Percentiles rank a stretch among this genome's conserved stretches.
Conservation (phyloP, 2,888 invertebrate species). For the Lepas anatifera region DNA sequence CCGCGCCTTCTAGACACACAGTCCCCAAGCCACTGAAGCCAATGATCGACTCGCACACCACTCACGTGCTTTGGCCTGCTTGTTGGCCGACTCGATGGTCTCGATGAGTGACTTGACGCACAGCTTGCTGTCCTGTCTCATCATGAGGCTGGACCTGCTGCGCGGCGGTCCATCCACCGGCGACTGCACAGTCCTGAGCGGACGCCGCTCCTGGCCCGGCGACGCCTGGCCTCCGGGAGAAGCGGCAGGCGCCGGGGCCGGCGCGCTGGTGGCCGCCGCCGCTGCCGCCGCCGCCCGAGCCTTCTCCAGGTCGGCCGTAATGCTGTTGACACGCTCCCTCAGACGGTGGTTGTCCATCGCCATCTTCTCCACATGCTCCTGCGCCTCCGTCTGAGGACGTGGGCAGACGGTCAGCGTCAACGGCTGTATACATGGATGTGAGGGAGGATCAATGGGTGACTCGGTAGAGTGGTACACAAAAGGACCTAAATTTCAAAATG, state of each 20-base stretch:
- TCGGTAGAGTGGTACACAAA: too few species aligned
- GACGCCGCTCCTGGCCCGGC: background rate
- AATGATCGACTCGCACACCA: background rate
- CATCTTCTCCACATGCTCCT: slow-evolving; percentile 61
- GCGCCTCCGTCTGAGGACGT: slow-evolving; percentile 27
- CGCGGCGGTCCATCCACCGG: background rate
- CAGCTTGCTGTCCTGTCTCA: slow-evolving; percentile 58
- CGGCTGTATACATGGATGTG: too few species aligned
- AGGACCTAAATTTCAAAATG: too few species aligned
- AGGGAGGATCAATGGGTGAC: too few species aligned
- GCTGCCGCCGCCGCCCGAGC: slow-evolving; percentile 28
- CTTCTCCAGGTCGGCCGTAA: slow-evolving; percentile 46
- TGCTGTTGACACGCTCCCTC: slow-evolving; percentile 37
- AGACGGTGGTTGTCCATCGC: slow-evolving; percentile 69
- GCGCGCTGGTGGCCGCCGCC: slow-evolving; percentile 27
- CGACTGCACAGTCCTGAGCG: background rate
- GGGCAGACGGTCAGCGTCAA: too few species aligned
- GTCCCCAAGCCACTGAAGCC: too few species aligned
- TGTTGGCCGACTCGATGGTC: slow-evolving; percentile 72
- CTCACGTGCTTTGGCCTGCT: background rate
- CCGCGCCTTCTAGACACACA: too few species aligned
- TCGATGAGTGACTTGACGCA: slow-evolving; percentile 85
- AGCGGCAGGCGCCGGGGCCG: background rate
- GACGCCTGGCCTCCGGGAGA: background rate
- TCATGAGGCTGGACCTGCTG: slow-evolving; percentile 22